Evolutionary conservation across 2,113 vertebrate genomes (phyloP), one percentile per base, ranked within the genome.

Genomic region (Ariopsis seemanni): DNA sequence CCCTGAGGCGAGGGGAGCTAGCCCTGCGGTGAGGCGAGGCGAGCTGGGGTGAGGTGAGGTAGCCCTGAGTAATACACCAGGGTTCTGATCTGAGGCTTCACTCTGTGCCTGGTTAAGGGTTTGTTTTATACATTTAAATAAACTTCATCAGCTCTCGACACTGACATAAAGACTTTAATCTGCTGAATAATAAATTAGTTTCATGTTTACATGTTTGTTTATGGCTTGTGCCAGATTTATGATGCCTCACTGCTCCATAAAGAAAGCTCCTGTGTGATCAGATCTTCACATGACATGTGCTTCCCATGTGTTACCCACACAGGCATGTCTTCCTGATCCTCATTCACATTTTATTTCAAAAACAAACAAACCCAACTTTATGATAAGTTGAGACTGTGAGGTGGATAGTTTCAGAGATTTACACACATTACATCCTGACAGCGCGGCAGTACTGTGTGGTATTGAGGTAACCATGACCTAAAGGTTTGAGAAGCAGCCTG

Each of bases 41-140:
- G 34, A 34, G 34, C 2, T 42, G 34, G 2, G 34, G 34, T 34
- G 34, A 42, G 34, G 34, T 42, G 34, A 42, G 34, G 34, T 42
- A 42, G 34, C 34, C 34, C 34, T 42, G 34, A 42, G 34, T 42
- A 42, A 42, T 42, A 42, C 34, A 42, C 34, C 34, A 42, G 34
- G 34, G 2, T 42, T 42, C 42, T 42, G 42, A 42, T 42, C 42
- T 42, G 42, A 42, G 42, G 42, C 42, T n/a, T 77, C 1, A 77
- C 2, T 11, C 0, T 25, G 42, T 0, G 8, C 10, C 2, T 25
- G 11, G n/a, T 77, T n/a, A 11, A 0, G 20, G 10, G 20, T 25
- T 75, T 12, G 18, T 8, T 27, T 69, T 72, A 72, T 48, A 4
- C 10, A 50, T 11, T 22, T 20, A 20, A 48, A 48, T 42, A 48